Evolutionary conservation across 2,888 invertebrate genomes (phyloP).

Genomic region (Drosophila siamana): DNA sequence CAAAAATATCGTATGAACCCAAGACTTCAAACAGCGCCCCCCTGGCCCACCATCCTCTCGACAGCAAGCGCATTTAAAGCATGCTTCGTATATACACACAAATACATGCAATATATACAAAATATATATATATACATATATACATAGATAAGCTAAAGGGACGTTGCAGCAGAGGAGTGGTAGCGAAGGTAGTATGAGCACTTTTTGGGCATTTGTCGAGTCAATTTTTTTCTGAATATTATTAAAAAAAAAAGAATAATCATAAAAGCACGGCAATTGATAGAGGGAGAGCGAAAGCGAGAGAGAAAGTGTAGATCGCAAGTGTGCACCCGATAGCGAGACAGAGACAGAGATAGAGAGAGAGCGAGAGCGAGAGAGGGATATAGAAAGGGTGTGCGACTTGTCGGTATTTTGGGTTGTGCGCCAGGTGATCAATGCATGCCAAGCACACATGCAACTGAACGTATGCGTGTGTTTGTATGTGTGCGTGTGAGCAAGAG

Average conservation of each 20-base stretch:
- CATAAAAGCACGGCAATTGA: constrained; percentile 17
- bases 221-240: constrained; percentile 40
- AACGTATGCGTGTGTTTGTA: not conserved
- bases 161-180: not conserved
- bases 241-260: not conserved
- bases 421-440: constrained; percentile 39
- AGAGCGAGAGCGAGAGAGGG: not conserved
- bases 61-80: constrained; percentile 15
- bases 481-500: not conserved
- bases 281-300: not conserved
- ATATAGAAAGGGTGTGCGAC: constrained; percentile 9
- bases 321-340: constrained; percentile 7
- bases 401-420: constrained; percentile 51
- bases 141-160: constrained; percentile 14
- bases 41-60: constrained; percentile 3
- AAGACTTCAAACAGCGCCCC: not conserved
- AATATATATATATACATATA: constrained; percentile 12
- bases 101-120: constrained; percentile 6
- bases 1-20: constrained; percentile 3
- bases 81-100: not conserved
- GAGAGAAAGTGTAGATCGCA: not conserved
- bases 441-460: constrained; percentile 2
- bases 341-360: not conserved
- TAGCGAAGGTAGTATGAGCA: constrained; percentile 15
- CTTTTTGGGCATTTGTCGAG: constrained; percentile 37